These are phyloP conservation scores for Paramormyrops kingsleyae DNA, from an alignment of 2,113 vertebrate species.

Conservation along the genomic window DNA sequence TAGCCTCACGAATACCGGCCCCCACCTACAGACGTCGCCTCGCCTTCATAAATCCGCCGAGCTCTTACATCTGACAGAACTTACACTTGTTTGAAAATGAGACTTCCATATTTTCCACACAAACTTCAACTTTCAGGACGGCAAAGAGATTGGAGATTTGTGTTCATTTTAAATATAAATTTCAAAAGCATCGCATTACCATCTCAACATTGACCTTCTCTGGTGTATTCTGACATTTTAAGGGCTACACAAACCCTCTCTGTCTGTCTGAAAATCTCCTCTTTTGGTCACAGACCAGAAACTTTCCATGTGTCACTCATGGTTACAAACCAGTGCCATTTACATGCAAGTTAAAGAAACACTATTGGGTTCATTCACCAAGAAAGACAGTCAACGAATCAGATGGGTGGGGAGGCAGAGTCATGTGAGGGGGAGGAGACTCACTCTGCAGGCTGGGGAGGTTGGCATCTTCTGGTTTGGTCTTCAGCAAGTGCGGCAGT, in stretches of 20 bases:
- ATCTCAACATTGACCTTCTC: neutral
- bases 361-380: neutral
- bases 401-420: neutral
- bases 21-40: neutral
- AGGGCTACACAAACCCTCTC: neutral
- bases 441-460: constrained; percentile 94
- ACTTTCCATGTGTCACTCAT: neutral
- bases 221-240: neutral
- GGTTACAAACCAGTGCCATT: neutral
- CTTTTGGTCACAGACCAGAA: neutral
- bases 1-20: neutral
- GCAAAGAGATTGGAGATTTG: neutral
- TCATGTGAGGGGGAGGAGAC: constrained; percentile 39
- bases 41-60: neutral
- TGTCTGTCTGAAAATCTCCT: neutral
- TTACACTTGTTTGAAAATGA: neutral
- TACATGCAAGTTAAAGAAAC: neutral
- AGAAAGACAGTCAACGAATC: neutral
- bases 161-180: neutral
- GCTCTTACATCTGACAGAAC: neutral
- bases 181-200: neutral
- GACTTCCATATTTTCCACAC: neutral
- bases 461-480: constrained; percentile 92
- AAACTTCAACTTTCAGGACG: neutral
- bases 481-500: constrained; percentile 91